Percentiles rank a stretch among this genome's conserved stretches.
Conservation (phyloP, 2,888 invertebrate genomes). For the Dryadula phaetusa region DNA sequence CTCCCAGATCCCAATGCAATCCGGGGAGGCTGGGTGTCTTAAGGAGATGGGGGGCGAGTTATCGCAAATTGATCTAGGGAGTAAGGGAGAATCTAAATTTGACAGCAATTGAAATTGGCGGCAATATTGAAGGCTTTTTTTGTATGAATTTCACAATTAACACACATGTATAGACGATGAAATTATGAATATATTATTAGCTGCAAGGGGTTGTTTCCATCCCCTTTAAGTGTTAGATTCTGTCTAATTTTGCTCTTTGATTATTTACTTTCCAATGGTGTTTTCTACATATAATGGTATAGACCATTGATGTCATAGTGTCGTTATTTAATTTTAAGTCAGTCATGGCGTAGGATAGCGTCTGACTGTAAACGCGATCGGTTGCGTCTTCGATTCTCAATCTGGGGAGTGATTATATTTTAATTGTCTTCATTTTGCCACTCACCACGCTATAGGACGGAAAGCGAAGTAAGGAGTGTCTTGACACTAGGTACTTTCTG, state of each 20-base stretch:
- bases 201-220: conserved; percentile 23
- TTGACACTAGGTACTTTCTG: no score
- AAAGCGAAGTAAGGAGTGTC: no score
- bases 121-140: conserved; percentile 79
- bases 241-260: conserved; percentile 16
- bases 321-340: no score
- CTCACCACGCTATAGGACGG: no score
- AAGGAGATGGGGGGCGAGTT: conserved; percentile 81
- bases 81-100: conserved; percentile 75
- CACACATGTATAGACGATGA: conserved; percentile 50
- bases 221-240: conserved; percentile 23
- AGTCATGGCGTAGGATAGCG: no score
- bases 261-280: conserved; percentile 14
- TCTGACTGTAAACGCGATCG: no score
- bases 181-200: conserved; percentile 45
- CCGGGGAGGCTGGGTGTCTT: conserved; percentile 73
- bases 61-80: conserved; percentile 83
- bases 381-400: no score
- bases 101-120: conserved; percentile 84
- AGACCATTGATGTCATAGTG: background rate
- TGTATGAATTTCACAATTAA: conserved; percentile 52
- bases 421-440: no score
- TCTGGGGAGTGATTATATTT: no score
- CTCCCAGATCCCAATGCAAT: conserved; percentile 73
- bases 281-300: background rate